These are phyloP conservation scores for Sitta carolinensis DNA, from an alignment of 2,797 vertebrate genomes.

Conservation along the genomic window DNA sequence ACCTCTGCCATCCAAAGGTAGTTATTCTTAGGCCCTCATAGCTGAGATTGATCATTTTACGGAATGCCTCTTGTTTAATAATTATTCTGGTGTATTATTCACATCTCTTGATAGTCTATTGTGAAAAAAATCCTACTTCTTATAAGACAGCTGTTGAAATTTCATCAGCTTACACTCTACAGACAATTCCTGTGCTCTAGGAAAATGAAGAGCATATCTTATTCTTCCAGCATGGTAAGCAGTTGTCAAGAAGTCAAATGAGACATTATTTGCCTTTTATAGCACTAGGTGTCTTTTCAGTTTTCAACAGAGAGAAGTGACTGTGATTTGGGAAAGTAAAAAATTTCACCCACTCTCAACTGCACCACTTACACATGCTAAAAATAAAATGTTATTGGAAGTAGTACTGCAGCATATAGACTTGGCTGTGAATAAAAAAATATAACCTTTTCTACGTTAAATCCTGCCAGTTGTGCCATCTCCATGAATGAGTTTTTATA, in stretches of 20 bases:
- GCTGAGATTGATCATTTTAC: conserved; percentile 42
- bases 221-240: conserved; percentile 20
- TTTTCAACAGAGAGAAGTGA: not conserved
- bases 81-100: not conserved
- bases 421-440: conserved; percentile 36
- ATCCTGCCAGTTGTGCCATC: not conserved
- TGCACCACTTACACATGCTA: conserved; percentile 13
- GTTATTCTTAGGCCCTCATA: conserved; percentile 52
- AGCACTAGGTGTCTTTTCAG: not conserved
- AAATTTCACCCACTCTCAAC: not conserved
- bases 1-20: conserved; percentile 14
- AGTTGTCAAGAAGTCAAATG: conserved; percentile 48
- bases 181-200: conserved; percentile 42
- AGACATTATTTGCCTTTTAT: not conserved
- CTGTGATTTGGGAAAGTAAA: conserved; percentile 19
- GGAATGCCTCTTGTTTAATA: conserved; percentile 47
- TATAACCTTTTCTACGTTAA: not conserved
- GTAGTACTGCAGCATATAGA: not conserved
- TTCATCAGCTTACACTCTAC: conserved; percentile 19
- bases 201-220: conserved; percentile 55
- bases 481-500: not conserved
- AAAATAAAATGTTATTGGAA: conserved; percentile 47
- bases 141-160: conserved; percentile 64
- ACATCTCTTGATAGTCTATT: conserved; percentile 42
- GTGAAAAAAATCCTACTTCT: conserved; percentile 28